Base-by-base conservation (phyloP, 2,113 vertebrate genomes). In the Xerus inauris region DNA sequence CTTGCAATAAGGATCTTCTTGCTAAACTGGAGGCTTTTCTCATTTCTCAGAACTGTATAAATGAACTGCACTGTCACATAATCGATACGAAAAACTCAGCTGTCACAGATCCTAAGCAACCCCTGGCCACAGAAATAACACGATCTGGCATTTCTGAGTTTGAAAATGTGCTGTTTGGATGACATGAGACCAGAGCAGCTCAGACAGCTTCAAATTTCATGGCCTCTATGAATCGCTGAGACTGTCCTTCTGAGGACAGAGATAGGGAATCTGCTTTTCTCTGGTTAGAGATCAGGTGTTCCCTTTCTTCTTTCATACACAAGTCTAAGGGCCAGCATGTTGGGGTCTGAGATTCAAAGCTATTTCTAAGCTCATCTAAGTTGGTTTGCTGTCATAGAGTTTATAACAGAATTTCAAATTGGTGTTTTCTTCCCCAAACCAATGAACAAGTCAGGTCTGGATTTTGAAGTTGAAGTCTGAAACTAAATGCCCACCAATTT, bases 21-120 rank as follows among this genome's bases (percentile, higher is more conserved):
- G 96, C 97, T 97, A 94, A 97, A 97, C 75, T 67, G 87, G 71
- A 96, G 91, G 97, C 96, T 96, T 95, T 98, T 97, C 87, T 98
- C 87, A 87, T 97, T 97, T 97, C 95, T 97, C 95, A 94, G 92
- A 98, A 98, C 92, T 91, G 97, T 97, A 85, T 98, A 98, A 98
- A 99, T 99, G 99, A 99, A 98, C 98, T 94, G 81, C 97, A 94
- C 80, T 99, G 99, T 99, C 99, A 99, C 97, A 99, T 99, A 99
- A 99, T 99, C 99, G 98, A 99, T 99, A 98, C 96, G 97, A 98
- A 98, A 98, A 98, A 98, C 97, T 98, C 99, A 99, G 99, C 99
- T 99, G 99, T 99, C 99, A 98, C 98, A 97, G 98, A 99, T 98
- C 98, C 98, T 97, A 98, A 98, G 98, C 98, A 93, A 98, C 97